phyloP scores from a whole-genome alignment of 1,140 invertebrate genomes.

The Holcopasites calliopsidis region DNA sequence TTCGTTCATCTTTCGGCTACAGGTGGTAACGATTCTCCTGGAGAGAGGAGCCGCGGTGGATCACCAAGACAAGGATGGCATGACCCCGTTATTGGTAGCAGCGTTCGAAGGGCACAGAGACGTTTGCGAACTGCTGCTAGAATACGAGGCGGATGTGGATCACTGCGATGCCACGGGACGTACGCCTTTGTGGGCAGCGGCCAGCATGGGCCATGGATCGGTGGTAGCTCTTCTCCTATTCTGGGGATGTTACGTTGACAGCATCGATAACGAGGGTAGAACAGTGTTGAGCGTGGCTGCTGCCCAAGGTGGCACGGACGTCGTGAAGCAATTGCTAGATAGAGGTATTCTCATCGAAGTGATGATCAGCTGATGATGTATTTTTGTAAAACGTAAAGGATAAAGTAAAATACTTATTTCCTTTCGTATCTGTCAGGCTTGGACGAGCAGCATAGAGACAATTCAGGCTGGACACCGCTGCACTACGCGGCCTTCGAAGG shows the following conservation, averaged over 20 bases:
- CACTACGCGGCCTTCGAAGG: constrained; percentile 97
- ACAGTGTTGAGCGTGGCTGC: constrained; percentile 93
- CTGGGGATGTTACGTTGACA: constrained; percentile 94
- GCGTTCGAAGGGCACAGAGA: constrained; percentile 95
- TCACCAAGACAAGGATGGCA: constrained; percentile 94
- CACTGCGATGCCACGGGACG: constrained; percentile 89
- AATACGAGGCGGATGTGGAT: constrained; percentile 93
- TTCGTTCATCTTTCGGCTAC: constrained; percentile 48
- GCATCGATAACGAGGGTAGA: constrained; percentile 93
- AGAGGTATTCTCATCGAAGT: constrained; percentile 78
- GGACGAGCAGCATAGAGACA: constrained; percentile 94
- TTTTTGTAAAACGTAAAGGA: too few relatives aligned
- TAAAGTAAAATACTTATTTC: too few relatives aligned
- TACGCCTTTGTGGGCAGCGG: constrained; percentile 90
- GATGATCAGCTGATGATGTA: too few relatives aligned
- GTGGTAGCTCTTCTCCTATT: constrained; percentile 91
- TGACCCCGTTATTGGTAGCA: constrained; percentile 95
- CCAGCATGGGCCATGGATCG: constrained; percentile 91
- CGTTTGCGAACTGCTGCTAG: constrained; percentile 91
- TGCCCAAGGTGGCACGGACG: constrained; percentile 90
- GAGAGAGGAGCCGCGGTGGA: constrained; percentile 93
- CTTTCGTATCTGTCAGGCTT: constrained; percentile 81
- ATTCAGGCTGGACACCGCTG: constrained; percentile 95
- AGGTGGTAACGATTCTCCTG: constrained; percentile 87
- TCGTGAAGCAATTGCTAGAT: constrained; percentile 93